Conservation (phyloP, 2,797 vertebrate genomes). For the Bufotes viridis region DNA sequence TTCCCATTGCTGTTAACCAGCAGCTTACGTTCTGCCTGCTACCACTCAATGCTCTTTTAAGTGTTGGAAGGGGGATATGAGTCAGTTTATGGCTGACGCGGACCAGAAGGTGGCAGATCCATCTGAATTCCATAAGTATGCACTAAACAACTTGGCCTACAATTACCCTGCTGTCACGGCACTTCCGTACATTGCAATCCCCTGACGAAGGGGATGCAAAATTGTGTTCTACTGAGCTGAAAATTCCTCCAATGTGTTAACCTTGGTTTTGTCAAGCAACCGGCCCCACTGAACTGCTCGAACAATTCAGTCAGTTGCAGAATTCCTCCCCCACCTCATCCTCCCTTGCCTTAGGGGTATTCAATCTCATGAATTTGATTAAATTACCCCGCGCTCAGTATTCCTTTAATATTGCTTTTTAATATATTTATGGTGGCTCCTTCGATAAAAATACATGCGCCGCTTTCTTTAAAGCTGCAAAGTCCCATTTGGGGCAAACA, state of each 20-base stretch:
- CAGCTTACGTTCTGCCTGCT: constrained; percentile 1
- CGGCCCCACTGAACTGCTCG: constrained; percentile 46
- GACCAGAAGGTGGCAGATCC: constrained; percentile 41
- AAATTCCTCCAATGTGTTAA: constrained; percentile 56
- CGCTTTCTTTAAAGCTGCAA: constrained; percentile 67
- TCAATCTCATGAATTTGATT: constrained; percentile 73
- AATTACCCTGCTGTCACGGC: constrained; percentile 55
- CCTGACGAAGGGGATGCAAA: constrained; percentile 49
- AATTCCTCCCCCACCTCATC: constrained; percentile 64
- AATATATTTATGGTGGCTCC: constrained; percentile 69
- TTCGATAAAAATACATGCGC: constrained; percentile 64
- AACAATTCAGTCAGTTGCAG: constrained; percentile 67
- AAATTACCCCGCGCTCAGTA: constrained; percentile 71
- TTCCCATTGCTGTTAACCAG: constrained; percentile 6
- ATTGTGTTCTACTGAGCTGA: constrained; percentile 43
- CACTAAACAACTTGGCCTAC: constrained; percentile 43
- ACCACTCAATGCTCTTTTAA: constrained; percentile 44
- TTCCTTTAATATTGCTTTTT: constrained; percentile 74
- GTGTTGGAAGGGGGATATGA: constrained; percentile 10
- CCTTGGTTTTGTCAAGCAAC: constrained; percentile 61
- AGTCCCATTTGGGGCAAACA: constrained; percentile 65
- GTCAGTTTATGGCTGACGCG: not conserved
- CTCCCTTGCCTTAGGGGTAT: constrained; percentile 69
- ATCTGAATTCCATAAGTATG: constrained; percentile 23
- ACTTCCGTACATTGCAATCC: constrained; percentile 13